These are phyloP conservation scores for Acromyrmex charruanus DNA, from an alignment of 1,140 invertebrate genomes.

Conservation along the genomic window DNA sequence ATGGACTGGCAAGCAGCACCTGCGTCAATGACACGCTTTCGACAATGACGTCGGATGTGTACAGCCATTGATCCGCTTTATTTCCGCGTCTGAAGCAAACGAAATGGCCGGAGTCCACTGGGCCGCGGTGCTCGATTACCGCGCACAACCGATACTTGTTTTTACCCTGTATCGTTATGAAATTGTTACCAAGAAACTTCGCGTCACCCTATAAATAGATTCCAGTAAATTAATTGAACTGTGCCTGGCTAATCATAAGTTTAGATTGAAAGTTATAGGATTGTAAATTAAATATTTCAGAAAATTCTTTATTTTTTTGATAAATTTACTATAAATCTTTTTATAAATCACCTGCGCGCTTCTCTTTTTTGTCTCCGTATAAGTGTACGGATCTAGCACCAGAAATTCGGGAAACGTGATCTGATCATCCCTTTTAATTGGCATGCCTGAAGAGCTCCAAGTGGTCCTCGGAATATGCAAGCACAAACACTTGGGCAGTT, in stretches of 20 bases:
- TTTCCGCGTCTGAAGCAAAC: conserved; percentile 94
- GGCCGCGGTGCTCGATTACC: conserved; percentile 96
- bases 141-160: conserved; percentile 91
- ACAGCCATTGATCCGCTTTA: conserved; percentile 82
- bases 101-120: conserved; percentile 95
- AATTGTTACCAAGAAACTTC: conserved; percentile 71
- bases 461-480: conserved; percentile 95
- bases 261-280: not conserved
- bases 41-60: conserved; percentile 84
- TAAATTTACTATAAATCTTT: not conserved
- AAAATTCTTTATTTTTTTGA: not conserved
- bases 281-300: not conserved
- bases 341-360: conserved; percentile 76
- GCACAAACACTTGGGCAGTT: conserved; percentile 94
- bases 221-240: not conserved
- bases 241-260: not conserved
- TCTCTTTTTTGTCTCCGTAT: conserved; percentile 87
- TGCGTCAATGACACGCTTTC: conserved; percentile 81
- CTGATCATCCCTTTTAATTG: conserved; percentile 94
- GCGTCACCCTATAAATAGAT: conserved; percentile 76
- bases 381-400: conserved; percentile 92
- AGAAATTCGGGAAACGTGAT: conserved; percentile 95
- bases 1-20: conserved; percentile 83
- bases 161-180: conserved; percentile 77
- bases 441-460: conserved; percentile 91